phyloP scores from a whole-genome alignment of 2,113 vertebrate genomes.

The Eulacestoma nigropectus region DNA sequence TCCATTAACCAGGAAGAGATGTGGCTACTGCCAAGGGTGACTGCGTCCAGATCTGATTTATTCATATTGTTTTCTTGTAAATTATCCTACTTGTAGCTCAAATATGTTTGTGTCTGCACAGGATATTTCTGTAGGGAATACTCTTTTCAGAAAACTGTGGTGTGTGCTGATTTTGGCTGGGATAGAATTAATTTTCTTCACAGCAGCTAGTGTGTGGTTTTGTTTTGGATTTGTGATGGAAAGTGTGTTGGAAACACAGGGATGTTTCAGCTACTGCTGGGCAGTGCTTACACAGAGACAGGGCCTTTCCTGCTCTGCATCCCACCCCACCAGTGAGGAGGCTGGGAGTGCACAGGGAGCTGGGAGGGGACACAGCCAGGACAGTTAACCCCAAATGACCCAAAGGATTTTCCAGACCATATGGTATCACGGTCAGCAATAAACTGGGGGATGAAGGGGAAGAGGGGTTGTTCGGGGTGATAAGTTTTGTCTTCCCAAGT shows the following conservation, averaged over 20 bases:
- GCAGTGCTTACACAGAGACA: neutral
- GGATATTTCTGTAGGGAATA: neutral
- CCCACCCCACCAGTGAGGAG: neutral
- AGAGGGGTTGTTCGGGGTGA: accelerated
- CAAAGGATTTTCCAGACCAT: neutral
- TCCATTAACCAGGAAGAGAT: neutral
- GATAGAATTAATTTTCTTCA: neutral
- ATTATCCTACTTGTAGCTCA: neutral
- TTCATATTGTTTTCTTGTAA: neutral
- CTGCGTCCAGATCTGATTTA: neutral
- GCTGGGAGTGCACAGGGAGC: neutral
- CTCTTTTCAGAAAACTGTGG: neutral
- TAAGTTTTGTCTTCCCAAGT: neutral
- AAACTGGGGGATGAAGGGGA: neutral
- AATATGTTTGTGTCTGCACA: neutral
- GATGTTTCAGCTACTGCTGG: neutral
- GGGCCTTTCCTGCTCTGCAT: neutral
- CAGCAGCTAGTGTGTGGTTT: neutral
- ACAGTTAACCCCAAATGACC: neutral
- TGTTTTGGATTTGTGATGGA: neutral
- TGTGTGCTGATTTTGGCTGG: neutral
- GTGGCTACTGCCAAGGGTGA: neutral
- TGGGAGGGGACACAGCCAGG: neutral
- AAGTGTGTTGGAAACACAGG: neutral
- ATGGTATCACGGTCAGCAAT: neutral